These are phyloP conservation scores for Pachypanchax playfairii DNA, from an alignment of 2,113 vertebrate genomes.

Conservation along the genomic window DNA sequence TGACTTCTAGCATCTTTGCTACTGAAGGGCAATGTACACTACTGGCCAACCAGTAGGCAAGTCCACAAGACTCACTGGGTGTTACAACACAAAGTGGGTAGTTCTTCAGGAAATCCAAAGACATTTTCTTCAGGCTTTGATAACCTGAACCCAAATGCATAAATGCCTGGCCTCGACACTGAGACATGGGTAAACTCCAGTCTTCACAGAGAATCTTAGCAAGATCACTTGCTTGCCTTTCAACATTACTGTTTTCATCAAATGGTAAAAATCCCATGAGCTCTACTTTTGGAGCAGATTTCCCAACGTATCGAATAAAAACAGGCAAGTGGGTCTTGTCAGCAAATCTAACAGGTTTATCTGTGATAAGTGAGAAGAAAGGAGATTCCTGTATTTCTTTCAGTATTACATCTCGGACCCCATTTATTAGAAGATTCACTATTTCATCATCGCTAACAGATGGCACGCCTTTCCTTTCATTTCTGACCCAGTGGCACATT, in stretches of 20 bases:
- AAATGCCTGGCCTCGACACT: conserved; percentile 92
- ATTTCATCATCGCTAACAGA: conserved; percentile 78
- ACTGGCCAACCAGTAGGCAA: conserved; percentile 90
- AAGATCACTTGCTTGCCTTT: conserved; percentile 84
- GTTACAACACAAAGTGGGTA: conserved; percentile 90
- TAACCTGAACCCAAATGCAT: conserved; percentile 86
- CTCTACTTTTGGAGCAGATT: conserved; percentile 89
- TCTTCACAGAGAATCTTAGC: conserved; percentile 87
- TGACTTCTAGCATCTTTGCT: conserved; percentile 84
- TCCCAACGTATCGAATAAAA: conserved; percentile 88
- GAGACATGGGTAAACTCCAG: conserved; percentile 93
- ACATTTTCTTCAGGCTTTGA: conserved; percentile 89
- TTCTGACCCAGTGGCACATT: conserved; percentile 76
- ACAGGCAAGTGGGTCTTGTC: conserved; percentile 87
- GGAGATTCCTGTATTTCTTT: conserved; percentile 89
- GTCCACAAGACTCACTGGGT: conserved; percentile 90
- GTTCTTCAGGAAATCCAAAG: conserved; percentile 85
- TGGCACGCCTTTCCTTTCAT: conserved; percentile 33
- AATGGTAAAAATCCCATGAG: conserved; percentile 90
- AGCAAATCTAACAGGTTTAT: conserved; percentile 85
- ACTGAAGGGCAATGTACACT: conserved; percentile 85
- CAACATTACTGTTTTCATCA: conserved; percentile 78
- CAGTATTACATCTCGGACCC: conserved; percentile 86
- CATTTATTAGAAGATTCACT: conserved; percentile 85
- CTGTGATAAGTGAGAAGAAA: conserved; percentile 92